Evolutionary conservation across 1,140 invertebrate genomes (phyloP), one percentile per base, ranked within the genome.

Genomic region (Cryptotermes secundus): DNA sequence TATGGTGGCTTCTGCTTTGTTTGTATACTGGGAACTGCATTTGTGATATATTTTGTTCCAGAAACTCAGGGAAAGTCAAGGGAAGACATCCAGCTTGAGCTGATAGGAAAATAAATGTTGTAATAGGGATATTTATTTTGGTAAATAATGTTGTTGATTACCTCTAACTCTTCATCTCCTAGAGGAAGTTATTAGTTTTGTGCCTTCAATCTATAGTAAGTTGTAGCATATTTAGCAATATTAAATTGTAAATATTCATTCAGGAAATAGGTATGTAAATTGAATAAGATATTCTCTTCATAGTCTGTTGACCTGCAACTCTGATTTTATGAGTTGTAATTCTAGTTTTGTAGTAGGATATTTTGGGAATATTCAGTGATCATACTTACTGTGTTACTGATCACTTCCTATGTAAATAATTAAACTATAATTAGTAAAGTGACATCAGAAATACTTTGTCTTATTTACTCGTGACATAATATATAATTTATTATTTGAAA

Each of bases 31-130:
- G 92, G 92, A 7, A 87, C 90, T 65, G 86, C 92, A 34, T 90
- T 93, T 83, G 87, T 93, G n/a, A 89, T 88, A 12, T 87, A 91
- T 38, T 88, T 91, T 53, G 88, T 94, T 36, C 93, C 93, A 7
- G 93, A 94, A 88, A 94, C 92, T 6, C 93, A 92, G 86, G 92
- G 91, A 6, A 92, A 89, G 85, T 89, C 86, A 34, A 86, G 92
- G 42, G 92, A 93, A 79, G 92, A 94, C 87, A 90, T 93, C n/a
- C 89, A 90, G 79, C 49, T 36, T 36, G 83, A 79, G 35, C 59
- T 83, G 34, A 72, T 38, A 9, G 80, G 6, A 31, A 65, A 65
- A n/a, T 65, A 65, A 65, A 9, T n/a, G 16, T 65, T 65, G 10
- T 59, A 59, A 65, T 65, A 65, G 26, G 59, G 26, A 65, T 9